Evolutionary conservation across 2,888 invertebrate genomes (phyloP).

Genomic region (Phoronis australis): DNA sequence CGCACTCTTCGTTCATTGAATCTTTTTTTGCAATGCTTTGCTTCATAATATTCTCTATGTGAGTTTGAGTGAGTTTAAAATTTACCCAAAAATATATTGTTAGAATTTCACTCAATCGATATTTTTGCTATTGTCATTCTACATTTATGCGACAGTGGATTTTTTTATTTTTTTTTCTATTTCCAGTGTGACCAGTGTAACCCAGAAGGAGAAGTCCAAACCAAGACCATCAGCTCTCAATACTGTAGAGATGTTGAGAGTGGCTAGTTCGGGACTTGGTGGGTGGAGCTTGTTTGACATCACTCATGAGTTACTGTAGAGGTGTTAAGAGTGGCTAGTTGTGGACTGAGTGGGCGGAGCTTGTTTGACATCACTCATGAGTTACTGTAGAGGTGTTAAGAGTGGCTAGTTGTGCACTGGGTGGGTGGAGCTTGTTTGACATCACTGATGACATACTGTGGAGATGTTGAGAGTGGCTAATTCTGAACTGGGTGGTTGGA

Average conservation of each 20-base stretch:
- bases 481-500: background rate
- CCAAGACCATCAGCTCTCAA: slow-evolving; percentile 86
- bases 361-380: background rate
- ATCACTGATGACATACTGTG: no score
- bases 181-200: slow-evolving; percentile 45
- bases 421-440: background rate
- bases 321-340: slow-evolving; percentile 85
- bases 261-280: slow-evolving; percentile 82
- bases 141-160: background rate
- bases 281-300: slow-evolving; percentile 37
- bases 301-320: no score
- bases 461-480: no score
- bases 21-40: no score
- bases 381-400: no score
- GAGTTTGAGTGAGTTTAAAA: no score
- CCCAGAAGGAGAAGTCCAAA: slow-evolving; percentile 81
- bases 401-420: no score
- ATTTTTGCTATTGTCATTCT: no score
- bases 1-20: no score
- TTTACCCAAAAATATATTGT: no score
- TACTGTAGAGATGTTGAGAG: slow-evolving; percentile 91
- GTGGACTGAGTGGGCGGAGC: slow-evolving; percentile 66
- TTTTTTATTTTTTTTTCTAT: background rate
- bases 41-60: no score
- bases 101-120: no score